Evolutionary conservation across 2,113 vertebrate genomes (phyloP).

Genomic region (Phasianus colchicus): DNA sequence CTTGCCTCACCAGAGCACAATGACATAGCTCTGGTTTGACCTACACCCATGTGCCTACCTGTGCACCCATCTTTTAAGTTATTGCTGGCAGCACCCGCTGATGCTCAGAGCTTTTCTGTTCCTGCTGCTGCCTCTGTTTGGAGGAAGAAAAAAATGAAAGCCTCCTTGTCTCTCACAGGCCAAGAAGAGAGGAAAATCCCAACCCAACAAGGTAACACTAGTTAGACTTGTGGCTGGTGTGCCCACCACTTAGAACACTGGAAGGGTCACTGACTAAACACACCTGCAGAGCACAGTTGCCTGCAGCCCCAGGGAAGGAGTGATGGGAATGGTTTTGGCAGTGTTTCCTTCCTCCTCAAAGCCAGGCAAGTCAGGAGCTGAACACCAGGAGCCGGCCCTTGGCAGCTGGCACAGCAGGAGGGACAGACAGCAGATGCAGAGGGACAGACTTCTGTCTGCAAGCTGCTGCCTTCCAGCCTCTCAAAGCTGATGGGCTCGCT

Average conservation of each 20-base stretch:
- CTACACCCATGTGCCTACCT: background rate
- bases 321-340: background rate
- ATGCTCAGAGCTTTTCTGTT: rapidly evolving
- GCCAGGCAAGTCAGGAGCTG: background rate
- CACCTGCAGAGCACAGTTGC: background rate
- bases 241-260: background rate
- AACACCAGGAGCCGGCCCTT: background rate
- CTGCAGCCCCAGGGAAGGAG: background rate
- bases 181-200: background rate
- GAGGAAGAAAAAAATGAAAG: background rate
- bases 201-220: background rate
- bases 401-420: background rate
- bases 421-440: rapidly evolving
- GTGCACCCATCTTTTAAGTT: background rate
- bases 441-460: background rate
- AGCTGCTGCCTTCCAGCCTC: background rate
- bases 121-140: background rate
- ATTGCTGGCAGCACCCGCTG: background rate
- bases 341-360: background rate
- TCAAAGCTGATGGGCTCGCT: background rate
- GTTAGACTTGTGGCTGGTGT: background rate
- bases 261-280: background rate
- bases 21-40: background rate
- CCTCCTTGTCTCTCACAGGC: rapidly evolving
- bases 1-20: background rate